Percentiles rank a stretch among this genome's conserved stretches.
Evolutionary conservation across 2,797 vertebrate genomes (phyloP).

Genomic region (Taeniopygia guttata): DNA sequence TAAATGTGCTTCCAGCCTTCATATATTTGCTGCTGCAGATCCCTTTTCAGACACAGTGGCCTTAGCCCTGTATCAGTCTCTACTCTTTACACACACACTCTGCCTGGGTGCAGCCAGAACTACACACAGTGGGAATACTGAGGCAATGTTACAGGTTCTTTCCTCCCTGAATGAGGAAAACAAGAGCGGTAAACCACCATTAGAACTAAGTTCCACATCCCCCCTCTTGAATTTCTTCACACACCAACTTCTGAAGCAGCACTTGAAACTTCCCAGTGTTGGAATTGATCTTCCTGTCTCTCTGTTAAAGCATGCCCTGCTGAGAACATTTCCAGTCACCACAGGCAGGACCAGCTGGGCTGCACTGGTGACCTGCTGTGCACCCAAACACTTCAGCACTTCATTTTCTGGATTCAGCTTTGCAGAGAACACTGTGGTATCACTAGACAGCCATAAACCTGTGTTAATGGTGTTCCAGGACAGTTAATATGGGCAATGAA

Average conservation of each 20-base stretch:
- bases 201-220: not conserved
- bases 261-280: not conserved
- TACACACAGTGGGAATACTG: not conserved
- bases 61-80: not conserved
- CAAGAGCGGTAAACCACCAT: not conserved
- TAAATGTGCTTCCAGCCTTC: not conserved
- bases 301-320: not conserved
- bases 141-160: not conserved
- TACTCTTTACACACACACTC: not conserved
- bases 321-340: not conserved
- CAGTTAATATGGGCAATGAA: not conserved
- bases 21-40: not conserved
- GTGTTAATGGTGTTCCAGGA: not conserved
- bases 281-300: not conserved
- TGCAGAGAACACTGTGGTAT: not conserved
- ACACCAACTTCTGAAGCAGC: not conserved
- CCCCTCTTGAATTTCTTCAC: not conserved
- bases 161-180: not conserved
- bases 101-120: not conserved
- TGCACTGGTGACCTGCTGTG: not conserved
- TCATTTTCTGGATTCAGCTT: not conserved
- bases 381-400: not conserved
- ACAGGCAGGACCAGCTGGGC: not conserved
- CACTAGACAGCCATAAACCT: not conserved
- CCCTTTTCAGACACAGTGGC: not conserved